Conservation (phyloP, 2,888 invertebrate genomes). For the Salticus scenicus region DNA sequence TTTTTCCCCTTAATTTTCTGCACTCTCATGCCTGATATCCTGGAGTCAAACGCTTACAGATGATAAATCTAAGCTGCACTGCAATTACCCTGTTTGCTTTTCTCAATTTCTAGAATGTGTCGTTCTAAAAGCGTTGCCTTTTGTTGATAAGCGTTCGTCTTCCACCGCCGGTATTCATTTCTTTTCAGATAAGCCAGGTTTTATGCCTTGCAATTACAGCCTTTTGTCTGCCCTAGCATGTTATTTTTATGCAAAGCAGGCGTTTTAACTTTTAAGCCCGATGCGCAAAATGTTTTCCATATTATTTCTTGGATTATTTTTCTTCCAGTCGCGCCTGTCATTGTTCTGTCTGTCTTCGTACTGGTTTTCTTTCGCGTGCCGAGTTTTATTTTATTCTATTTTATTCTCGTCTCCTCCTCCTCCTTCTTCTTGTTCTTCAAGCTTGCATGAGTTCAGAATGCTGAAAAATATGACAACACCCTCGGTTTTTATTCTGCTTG, state of each 20-base stretch:
- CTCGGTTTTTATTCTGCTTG: constrained; percentile 36
- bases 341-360: constrained; percentile 50
- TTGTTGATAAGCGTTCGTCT: background rate
- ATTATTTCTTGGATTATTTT: constrained; percentile 24
- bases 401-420: constrained; percentile 12
- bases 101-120: too few relatives aligned
- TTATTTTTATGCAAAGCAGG: constrained; percentile 32
- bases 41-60: too few relatives aligned
- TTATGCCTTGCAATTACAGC: constrained; percentile 31
- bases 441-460: too few relatives aligned
- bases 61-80: too few relatives aligned
- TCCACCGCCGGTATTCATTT: background rate
- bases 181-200: background rate
- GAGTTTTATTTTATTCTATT: background rate
- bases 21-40: too few relatives aligned
- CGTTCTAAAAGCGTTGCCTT: too few relatives aligned
- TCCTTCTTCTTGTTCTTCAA: too few relatives aligned
- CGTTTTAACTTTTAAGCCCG: constrained; percentile 33
- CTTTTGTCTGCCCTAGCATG: background rate
- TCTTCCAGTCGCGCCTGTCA: constrained; percentile 55
- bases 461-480: constrained; percentile 62
- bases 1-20: too few relatives aligned
- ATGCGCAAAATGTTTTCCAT: constrained; percentile 20
- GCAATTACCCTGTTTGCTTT: too few relatives aligned
- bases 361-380: constrained; percentile 39